phyloP scores from a whole-genome alignment of 2,888 invertebrate species.

The Leucophora obtusa region DNA sequence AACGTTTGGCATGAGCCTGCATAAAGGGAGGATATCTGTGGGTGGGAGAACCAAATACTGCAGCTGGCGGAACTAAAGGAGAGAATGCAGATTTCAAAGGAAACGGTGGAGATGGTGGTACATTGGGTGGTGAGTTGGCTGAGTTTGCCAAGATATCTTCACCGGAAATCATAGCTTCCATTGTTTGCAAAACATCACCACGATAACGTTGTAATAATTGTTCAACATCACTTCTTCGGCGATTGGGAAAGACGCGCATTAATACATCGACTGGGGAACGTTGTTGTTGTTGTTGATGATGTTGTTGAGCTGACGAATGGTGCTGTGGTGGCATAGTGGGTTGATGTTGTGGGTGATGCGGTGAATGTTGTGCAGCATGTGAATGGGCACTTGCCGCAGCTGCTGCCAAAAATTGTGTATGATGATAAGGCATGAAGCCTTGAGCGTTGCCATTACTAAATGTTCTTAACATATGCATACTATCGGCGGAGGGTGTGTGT shows the following conservation, averaged over 20 bases:
- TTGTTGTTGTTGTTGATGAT: slow-evolving; percentile 76
- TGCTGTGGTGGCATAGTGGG: slow-evolving; percentile 28
- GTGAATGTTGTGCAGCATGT: slow-evolving; percentile 65
- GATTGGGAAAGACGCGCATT: slow-evolving; percentile 92
- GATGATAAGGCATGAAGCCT: slow-evolving; percentile 79
- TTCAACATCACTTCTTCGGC: slow-evolving; percentile 92
- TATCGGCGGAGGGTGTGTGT: slow-evolving; percentile 76
- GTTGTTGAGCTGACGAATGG: slow-evolving; percentile 54
- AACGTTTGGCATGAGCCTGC: slow-evolving; percentile 85
- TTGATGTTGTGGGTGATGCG: slow-evolving; percentile 67
- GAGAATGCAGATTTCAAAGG: slow-evolving; percentile 86
- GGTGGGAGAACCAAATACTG: slow-evolving; percentile 77
- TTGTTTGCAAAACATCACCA: slow-evolving; percentile 94
- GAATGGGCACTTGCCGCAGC: slow-evolving; percentile 70
- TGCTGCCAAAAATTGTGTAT: slow-evolving; percentile 67
- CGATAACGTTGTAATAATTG: slow-evolving; percentile 89
- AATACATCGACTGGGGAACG: slow-evolving; percentile 93
- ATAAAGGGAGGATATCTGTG: slow-evolving; percentile 78
- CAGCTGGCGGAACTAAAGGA: slow-evolving; percentile 82
- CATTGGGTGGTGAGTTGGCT: slow-evolving; percentile 69
- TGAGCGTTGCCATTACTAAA: slow-evolving; percentile 76
- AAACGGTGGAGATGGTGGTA: slow-evolving; percentile 77
- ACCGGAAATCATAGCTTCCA: slow-evolving; percentile 92
- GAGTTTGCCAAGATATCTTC: slow-evolving; percentile 74
- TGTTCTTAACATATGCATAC: slow-evolving; percentile 75